These are phyloP conservation scores for Anticlea derivata DNA, from an alignment of 2,888 invertebrate genomes.

Conservation along the genomic window DNA sequence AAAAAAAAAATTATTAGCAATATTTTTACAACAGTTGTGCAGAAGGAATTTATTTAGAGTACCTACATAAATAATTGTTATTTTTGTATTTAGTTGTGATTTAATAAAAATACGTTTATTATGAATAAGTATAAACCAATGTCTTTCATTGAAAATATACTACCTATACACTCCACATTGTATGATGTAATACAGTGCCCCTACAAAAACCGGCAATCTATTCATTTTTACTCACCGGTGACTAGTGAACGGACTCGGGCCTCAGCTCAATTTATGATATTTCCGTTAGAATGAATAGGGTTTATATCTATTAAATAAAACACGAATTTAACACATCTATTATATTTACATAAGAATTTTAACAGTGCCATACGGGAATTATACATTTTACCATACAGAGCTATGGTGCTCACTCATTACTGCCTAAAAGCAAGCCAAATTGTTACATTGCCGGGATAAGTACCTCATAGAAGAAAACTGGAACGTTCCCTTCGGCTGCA, in stretches of 20 bases:
- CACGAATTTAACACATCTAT: slow-evolving; percentile 79
- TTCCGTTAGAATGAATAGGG: not conserved
- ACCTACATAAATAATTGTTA: slow-evolving; percentile 23
- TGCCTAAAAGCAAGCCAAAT: slow-evolving; percentile 65
- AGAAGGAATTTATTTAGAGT: slow-evolving; percentile 20
- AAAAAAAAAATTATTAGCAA: not conserved
- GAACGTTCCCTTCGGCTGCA: slow-evolving; percentile 55
- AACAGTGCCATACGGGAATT: slow-evolving; percentile 79
- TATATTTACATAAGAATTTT: slow-evolving; percentile 81
- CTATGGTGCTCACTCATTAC: slow-evolving; percentile 59
- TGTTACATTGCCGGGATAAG: slow-evolving; percentile 64
- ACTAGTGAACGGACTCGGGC: no score
- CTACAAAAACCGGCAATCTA: no score
- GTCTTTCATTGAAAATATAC: not conserved
- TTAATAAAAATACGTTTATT: slow-evolving; percentile 23
- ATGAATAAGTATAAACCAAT: not conserved
- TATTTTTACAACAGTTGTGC: slow-evolving; percentile 20
- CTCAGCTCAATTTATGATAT: no score
- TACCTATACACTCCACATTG: no score
- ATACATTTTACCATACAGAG: slow-evolving; percentile 64
- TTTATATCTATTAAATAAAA: slow-evolving; percentile 56
- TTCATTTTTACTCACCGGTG: no score
- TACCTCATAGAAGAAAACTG: slow-evolving; percentile 33
- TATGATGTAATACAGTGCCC: no score
- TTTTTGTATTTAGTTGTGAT: slow-evolving; percentile 22